These are phyloP conservation scores for Homalodisca vitripennis DNA, from an alignment of 1,140 invertebrate genomes.

Conservation along the genomic window DNA sequence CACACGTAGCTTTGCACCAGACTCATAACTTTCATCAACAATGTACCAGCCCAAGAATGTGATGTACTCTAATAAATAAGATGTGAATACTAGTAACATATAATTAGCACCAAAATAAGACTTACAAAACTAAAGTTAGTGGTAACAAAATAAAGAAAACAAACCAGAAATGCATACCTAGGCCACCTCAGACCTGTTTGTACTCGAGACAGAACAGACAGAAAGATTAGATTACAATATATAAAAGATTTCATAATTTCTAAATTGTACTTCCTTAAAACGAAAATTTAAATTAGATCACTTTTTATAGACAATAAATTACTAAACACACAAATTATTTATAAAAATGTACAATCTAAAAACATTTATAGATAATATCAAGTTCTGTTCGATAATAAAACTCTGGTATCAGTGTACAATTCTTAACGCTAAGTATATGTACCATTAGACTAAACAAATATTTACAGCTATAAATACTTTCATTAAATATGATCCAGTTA, in stretches of 20 bases:
- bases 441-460: conserved; percentile 4
- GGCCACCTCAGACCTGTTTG: not conserved
- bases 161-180: conserved; percentile 10
- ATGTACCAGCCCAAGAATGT: no score
- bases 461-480: not conserved
- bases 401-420: conserved; percentile 6
- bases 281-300: conserved; percentile 21
- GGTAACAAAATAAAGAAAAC: conserved; percentile 19
- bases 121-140: conserved; percentile 24
- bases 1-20: no score
- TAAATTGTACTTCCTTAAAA: conserved; percentile 23
- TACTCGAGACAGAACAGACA: conserved; percentile 4
- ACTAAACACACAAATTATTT: conserved; percentile 24
- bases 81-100: no score
- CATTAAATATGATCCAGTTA: conserved; percentile 14
- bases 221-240: not conserved
- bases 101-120: conserved; percentile 25
- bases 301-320: conserved; percentile 30
- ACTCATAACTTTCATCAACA: no score
- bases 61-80: no score
- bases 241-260: conserved; percentile 6
- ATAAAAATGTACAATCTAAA: conserved; percentile 22
- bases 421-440: conserved; percentile 2
- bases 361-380: conserved; percentile 21
- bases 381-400: conserved; percentile 19